These are phyloP conservation scores for Leucoraja erinaceus DNA, from an alignment of 2,113 vertebrate species.

Conservation along the genomic window DNA sequence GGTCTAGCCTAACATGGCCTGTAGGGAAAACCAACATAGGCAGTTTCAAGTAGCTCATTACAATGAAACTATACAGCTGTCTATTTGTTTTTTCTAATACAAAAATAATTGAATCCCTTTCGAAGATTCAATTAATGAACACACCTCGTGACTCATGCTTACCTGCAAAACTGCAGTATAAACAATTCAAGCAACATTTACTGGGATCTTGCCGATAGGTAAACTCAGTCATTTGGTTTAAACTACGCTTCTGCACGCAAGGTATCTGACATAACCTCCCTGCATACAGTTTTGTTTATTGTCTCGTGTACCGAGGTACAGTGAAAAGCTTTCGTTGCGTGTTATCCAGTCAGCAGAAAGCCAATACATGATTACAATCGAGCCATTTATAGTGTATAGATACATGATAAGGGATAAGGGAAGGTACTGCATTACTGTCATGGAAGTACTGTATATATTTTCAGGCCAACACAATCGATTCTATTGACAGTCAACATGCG, in stretches of 20 bases:
- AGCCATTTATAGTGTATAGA: too few species aligned
- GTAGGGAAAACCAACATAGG: neutral
- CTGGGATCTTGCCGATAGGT: neutral
- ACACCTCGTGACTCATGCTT: neutral
- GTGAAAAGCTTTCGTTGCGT: too few species aligned
- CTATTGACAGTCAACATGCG: neutral
- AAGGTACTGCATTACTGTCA: too few species aligned
- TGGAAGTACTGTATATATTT: neutral
- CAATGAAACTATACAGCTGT: neutral
- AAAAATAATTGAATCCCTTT: neutral
- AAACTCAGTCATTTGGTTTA: neutral
- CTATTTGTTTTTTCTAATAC: neutral
- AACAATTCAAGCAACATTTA: neutral
- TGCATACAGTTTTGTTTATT: neutral
- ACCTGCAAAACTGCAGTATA: neutral
- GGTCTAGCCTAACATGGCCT: neutral
- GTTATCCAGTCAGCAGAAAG: too few species aligned
- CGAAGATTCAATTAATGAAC: neutral
- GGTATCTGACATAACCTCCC: neutral
- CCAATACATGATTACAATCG: too few species aligned
- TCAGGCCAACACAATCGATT: too few species aligned
- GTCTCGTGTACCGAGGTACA: too few species aligned
- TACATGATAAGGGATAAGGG: too few species aligned
- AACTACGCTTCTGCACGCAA: neutral
- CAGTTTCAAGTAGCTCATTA: neutral